Conservation (phyloP, 2,888 invertebrate genomes). For the Eupithecia dodoneata region DNA sequence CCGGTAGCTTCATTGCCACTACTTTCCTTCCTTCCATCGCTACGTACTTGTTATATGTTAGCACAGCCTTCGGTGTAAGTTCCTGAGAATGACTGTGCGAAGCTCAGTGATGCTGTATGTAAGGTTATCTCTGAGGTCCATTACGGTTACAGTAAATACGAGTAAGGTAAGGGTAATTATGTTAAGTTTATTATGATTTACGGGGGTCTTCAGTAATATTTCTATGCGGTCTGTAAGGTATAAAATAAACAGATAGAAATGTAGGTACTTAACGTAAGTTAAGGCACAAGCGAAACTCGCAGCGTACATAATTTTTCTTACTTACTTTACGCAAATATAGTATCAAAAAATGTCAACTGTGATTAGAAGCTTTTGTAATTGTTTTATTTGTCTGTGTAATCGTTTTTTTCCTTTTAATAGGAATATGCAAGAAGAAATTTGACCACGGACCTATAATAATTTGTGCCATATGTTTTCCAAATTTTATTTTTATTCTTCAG, state of each 20-base stretch:
- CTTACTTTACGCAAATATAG: not conserved
- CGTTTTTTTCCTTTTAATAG: not conserved
- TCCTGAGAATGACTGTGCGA: no score
- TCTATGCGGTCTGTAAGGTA: no score
- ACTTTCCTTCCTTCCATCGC: no score
- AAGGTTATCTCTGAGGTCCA: not conserved
- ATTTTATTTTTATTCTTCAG: not conserved
- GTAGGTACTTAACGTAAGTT: no score
- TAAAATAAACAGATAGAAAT: no score
- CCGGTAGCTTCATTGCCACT: no score
- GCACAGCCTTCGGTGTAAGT: no score
- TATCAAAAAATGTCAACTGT: no score
- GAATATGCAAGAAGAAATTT: not conserved
- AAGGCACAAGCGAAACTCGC: no score
- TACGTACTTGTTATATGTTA: no score
- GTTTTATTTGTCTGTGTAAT: not conserved
- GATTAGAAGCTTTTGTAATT: not conserved
- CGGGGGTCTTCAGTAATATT: not conserved
- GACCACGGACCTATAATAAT: not conserved
- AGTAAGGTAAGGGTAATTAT: not conserved
- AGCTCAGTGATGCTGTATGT: not conserved
- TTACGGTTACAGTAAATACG: not conserved
- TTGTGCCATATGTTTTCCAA: not conserved
- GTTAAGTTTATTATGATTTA: not conserved
- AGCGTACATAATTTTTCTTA: not conserved